Base-by-base conservation (phyloP, 2,797 vertebrate genomes). In the Schizopygopsis pylzovi region DNA sequence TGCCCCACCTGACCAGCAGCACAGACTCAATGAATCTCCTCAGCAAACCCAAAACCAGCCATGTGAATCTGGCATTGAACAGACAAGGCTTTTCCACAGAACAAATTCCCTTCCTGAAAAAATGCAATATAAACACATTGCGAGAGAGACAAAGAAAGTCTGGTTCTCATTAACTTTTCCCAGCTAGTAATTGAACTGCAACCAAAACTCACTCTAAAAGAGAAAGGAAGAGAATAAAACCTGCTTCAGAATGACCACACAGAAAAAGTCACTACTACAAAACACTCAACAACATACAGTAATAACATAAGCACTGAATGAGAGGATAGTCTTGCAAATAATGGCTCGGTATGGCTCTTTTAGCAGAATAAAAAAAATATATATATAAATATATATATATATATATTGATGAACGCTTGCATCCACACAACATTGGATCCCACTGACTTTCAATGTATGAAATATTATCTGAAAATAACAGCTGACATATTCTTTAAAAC, bases 11-110 rank as follows among this genome's bases (percentile, higher is more conserved):
- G 71, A 61, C 79, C 81, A 79, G 75, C 52, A 82, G 49, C 33
- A 70, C 65, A 82, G 59, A 79, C 16, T 82, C 39, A 81, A 71
- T 72, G 72, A 82, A 11, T 70, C 71, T 87, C 68, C 41, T 63
- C 54, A 81, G 65, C 81, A 78, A 86, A 87, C 67, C n/a, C 67
- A 82, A 47, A 87, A 28, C 22, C 84, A 85, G 78, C 63, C 84
- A 85, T 78, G 82, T 86, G 84, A 41, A 78, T 87, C 78, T 56
- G 61, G 49, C 20, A 47, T 45, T 81, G 68, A 78, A 71, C 56
- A 82, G 20, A 76, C 28, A 65, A 76, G 70, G 54, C 16, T 22
- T 76, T 79, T 81, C 56, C 49, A 47, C 15, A 56, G 47, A 73
- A 83, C 9, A 85, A 87, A 84, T 81, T 87, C 61, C 22, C 72